phyloP scores from a whole-genome alignment of 1,140 invertebrate genomes.

The Colletes latitarsis region DNA sequence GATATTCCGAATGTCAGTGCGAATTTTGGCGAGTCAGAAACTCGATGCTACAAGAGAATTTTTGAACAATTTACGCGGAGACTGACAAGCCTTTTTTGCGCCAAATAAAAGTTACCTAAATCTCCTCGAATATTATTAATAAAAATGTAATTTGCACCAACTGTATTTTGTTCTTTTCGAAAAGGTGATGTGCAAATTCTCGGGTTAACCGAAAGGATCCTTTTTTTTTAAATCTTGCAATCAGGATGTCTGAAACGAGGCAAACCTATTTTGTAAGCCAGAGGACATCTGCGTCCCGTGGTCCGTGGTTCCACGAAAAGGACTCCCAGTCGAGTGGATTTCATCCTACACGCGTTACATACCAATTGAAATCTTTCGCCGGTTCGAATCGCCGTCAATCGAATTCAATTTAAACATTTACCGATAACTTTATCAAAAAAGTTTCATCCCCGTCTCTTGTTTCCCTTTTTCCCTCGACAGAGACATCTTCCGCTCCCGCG shows the following conservation, averaged over 20 bases:
- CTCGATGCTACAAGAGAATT: background rate
- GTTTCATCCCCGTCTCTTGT: background rate
- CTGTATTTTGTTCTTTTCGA: no score
- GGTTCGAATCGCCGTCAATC: background rate
- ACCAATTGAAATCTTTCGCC: conserved; percentile 18
- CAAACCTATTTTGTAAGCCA: conserved; percentile 12
- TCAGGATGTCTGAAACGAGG: background rate
- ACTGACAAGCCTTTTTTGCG: no score
- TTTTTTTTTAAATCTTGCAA: background rate
- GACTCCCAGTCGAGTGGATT: background rate
- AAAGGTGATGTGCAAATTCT: no score
- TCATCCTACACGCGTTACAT: background rate
- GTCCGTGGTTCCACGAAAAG: background rate
- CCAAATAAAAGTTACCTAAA: no score
- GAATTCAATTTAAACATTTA: conserved; percentile 20
- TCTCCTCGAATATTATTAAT: no score
- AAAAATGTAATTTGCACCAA: no score
- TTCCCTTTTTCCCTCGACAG: background rate
- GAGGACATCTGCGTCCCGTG: conserved; percentile 1
- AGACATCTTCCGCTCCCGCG: background rate
- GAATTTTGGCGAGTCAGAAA: background rate
- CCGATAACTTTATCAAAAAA: conserved; percentile 14
- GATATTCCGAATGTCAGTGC: background rate
- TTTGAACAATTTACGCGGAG: background rate
- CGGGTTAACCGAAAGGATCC: background rate